Conservation (phyloP, 2,113 vertebrate species). For the Terrapene triunguis region DNA sequence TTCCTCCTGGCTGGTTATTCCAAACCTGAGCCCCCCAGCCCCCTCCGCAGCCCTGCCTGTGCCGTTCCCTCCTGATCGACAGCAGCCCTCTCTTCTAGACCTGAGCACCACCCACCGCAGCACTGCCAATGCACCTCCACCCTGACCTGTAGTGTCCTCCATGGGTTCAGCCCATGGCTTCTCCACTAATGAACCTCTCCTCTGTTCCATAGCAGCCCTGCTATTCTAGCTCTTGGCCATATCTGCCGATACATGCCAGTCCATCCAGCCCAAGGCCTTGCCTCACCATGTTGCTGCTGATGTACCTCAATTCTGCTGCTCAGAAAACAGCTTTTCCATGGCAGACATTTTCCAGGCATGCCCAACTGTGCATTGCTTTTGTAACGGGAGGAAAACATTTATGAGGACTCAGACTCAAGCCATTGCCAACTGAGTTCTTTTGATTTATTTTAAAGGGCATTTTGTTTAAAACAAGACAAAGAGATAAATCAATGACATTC, state of each 20-base stretch:
- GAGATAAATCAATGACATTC: neutral
- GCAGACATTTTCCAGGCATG: neutral
- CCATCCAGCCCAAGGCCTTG: neutral
- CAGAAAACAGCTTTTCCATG: neutral
- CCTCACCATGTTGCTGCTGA: neutral
- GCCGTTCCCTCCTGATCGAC: neutral
- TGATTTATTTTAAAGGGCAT: slow-evolving; percentile 20
- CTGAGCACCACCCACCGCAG: neutral
- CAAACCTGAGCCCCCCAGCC: neutral
- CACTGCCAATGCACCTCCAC: no score
- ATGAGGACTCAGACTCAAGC: rapidly evolving
- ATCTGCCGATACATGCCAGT: neutral
- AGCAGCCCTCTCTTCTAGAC: neutral
- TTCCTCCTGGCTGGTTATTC: neutral
- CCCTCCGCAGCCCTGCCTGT: neutral
- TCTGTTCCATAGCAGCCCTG: neutral
- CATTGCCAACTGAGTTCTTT: neutral
- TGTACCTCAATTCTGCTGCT: neutral
- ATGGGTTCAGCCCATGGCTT: neutral
- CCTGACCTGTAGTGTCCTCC: neutral
- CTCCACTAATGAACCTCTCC: neutral
- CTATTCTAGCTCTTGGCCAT: neutral
- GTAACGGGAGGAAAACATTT: neutral
- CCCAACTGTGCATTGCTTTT: neutral
- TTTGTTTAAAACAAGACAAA: neutral